Conservation (phyloP, 2,797 vertebrate genomes). For the Mormyrops boulengeri region DNA sequence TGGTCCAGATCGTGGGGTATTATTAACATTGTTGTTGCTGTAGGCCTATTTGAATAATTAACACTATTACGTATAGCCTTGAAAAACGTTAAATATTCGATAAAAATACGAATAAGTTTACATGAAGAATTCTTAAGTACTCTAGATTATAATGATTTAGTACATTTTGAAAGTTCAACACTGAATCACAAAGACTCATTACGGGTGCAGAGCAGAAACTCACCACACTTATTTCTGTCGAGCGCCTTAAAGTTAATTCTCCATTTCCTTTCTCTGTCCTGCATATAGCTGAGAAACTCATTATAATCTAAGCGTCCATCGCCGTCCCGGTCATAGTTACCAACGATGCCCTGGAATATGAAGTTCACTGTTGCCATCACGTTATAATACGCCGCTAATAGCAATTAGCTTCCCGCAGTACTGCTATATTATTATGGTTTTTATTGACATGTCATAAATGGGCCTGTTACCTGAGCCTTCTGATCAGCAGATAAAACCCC, state of each 20-base stretch:
- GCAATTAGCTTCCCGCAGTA: neutral
- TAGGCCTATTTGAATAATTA: neutral
- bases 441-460: neutral
- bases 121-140: neutral
- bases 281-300: slow-evolving; percentile 65
- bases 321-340: slow-evolving; percentile 56
- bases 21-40: neutral
- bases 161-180: neutral
- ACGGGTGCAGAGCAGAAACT: slow-evolving; percentile 31
- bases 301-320: slow-evolving; percentile 60
- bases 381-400: neutral
- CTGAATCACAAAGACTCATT: neutral
- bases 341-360: slow-evolving; percentile 49
- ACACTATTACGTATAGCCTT: neutral
- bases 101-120: neutral
- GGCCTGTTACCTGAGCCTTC: slow-evolving; percentile 53
- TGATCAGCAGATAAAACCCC: slow-evolving; percentile 53
- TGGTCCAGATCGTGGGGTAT: neutral
- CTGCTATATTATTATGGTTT: neutral
- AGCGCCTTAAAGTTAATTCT: slow-evolving; percentile 63
- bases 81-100: neutral
- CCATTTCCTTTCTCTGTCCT: slow-evolving; percentile 66
- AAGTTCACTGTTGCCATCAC: neutral
- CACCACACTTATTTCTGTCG: slow-evolving; percentile 66
- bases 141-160: neutral